Base-by-base conservation (phyloP, 2,797 vertebrate species). In the Sebastes vulpes region DNA sequence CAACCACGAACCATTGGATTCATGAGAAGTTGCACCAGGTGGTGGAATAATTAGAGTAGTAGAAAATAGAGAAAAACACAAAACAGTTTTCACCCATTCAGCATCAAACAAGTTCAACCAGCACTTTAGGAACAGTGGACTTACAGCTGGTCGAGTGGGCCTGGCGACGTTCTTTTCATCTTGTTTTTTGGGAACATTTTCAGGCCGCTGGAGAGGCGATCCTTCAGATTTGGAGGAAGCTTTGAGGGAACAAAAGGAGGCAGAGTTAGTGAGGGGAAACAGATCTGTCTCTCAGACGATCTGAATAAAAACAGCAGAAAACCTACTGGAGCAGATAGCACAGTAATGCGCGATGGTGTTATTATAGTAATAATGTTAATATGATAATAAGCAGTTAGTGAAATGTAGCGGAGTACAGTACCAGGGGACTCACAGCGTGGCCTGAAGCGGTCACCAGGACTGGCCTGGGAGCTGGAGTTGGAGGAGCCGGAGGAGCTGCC, bases 401-500 rank as follows among this genome's bases (percentile, higher is more conserved):
- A 68, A 61, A 61, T 60, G 65, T 57, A 10, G 67, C 65, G 0
- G 58, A 83, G 82, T 71, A 76, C 89, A 75, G 87, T 92, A 93
- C 81, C 90, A 58, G 87, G 92, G 20, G 87, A 95, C 96, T 66
- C 89, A 97, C 97, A 97, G 94, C 96, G 96, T 58, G 97, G 95
- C 59, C 97, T 95, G 95, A 98, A 98, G 84, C 97, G 96, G 84
- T 98, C 97, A 23, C 97, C 96, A 0, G 97, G 95, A 79, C 97
- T 96, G 16, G 98, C 97, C 90, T 98, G 98, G 35, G 98, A 97
- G 88, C 98, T 96, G 8, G 98, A 98, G 92, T 98, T 99, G 82
- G 98, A 98, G 76, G 98, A 99, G 46, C 98, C 98, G 0, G 98
- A 99, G 59, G 98, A 99, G 92, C 98, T 98, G 86, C 98, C 98